Conservation (phyloP, 1,140 invertebrate species). For the Lepeophtheirus salmonis region DNA sequence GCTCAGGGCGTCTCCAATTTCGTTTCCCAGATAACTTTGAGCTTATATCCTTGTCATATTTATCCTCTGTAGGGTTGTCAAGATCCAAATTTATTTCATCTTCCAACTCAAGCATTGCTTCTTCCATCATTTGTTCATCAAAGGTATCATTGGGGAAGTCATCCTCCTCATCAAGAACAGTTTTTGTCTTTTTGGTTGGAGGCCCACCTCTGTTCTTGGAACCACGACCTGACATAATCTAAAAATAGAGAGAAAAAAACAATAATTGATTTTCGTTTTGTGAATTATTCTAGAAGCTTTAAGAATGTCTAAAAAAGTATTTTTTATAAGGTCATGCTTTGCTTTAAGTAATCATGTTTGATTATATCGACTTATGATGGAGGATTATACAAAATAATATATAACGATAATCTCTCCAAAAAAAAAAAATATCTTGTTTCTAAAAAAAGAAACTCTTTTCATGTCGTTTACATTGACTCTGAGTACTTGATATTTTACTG, state of each 20-base stretch:
- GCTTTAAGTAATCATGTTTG: not conserved
- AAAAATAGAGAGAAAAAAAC: not conserved
- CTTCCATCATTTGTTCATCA: not conserved
- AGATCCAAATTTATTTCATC: not conserved
- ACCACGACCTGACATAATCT: not conserved
- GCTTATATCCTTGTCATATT: not conserved
- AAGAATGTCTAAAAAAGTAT: not conserved
- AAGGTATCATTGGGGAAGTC: not conserved
- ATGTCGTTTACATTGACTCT: too few relatives aligned
- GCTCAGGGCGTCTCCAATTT: slow-evolving; percentile 45
- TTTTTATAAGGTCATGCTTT: not conserved
- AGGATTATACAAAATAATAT: not conserved
- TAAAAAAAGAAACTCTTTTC: too few relatives aligned
- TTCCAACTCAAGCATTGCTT: not conserved
- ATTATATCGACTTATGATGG: not conserved
- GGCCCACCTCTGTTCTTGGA: not conserved
- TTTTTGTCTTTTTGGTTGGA: not conserved
- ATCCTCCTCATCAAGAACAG: not conserved
- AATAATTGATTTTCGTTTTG: not conserved
- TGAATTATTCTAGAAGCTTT: not conserved
- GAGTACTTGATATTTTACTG: too few relatives aligned
- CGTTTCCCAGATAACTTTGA: not conserved
- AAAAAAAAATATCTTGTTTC: not conserved
- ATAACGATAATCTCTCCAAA: not conserved
- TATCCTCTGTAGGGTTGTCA: not conserved